A percentile compares a stretch with the other conserved stretches of the same genome.
Evolutionary conservation across 2,113 vertebrate genomes (phyloP).

Genomic region (Amblyornis subalaris): DNA sequence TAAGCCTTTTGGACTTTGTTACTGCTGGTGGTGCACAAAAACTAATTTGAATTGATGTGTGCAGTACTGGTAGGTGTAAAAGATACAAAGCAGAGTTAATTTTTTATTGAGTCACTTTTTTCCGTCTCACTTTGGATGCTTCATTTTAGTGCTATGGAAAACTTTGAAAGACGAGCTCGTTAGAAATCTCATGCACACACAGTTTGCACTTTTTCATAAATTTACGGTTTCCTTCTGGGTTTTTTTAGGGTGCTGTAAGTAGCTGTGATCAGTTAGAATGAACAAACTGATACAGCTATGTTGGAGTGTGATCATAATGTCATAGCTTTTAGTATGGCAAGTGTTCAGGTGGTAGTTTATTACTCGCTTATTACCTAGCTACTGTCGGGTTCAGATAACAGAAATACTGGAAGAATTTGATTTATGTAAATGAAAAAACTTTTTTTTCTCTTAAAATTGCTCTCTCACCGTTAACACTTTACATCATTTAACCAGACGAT

Average conservation of each 20-base stretch:
- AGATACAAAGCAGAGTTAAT: not conserved
- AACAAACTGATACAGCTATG: not conserved
- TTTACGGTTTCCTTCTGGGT: not conserved
- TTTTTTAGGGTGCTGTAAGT: not conserved
- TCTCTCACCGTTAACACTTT: not conserved
- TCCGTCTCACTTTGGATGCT: not conserved
- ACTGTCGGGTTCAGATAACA: not conserved
- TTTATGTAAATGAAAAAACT: not conserved
- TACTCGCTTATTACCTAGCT: not conserved
- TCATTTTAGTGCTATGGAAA: not conserved
- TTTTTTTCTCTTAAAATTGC: not conserved
- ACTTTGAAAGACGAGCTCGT: not conserved
- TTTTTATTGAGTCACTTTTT: not conserved
- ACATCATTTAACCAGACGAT: constrained; percentile 77
- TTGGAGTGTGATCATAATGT: not conserved
- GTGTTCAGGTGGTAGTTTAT: not conserved
- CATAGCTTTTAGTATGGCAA: not conserved
- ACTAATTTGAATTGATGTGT: not conserved
- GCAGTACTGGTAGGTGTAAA: not conserved
- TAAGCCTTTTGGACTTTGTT: not conserved
- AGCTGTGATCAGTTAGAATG: not conserved
- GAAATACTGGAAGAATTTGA: not conserved
- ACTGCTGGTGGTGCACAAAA: not conserved
- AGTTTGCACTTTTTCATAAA: not conserved
- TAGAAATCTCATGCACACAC: not conserved